Evolutionary conservation across 2,888 invertebrate genomes (phyloP).

Genomic region (Cephus nigrinus): DNA sequence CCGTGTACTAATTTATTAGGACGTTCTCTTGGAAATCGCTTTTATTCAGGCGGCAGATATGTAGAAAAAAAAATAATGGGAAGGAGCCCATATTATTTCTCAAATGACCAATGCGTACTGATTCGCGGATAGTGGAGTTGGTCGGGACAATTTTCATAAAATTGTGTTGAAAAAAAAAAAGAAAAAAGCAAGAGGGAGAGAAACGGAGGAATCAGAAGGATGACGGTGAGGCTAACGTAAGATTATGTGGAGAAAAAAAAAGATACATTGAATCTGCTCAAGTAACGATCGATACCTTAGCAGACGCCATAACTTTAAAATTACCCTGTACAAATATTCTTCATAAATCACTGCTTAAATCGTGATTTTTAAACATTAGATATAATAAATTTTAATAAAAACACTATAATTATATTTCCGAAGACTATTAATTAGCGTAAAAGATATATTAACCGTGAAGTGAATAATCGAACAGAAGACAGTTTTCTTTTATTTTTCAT

Average conservation of each 20-base stretch:
- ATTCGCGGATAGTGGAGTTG: background rate
- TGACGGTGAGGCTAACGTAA: background rate
- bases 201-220: background rate
- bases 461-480: conserved; percentile 14
- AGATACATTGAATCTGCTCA: conserved; percentile 35
- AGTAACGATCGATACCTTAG: conserved; percentile 49
- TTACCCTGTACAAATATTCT: conserved; percentile 50
- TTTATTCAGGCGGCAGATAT: background rate
- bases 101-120: conserved; percentile 2
- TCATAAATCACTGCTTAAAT: conserved; percentile 47
- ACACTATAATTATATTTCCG: conserved; percentile 44
- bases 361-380: conserved; percentile 50
- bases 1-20: background rate
- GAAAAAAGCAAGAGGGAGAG: conserved; percentile 9
- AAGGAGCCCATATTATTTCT: background rate
- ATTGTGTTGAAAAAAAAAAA: conserved; percentile 30
- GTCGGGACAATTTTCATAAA: background rate
- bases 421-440: conserved; percentile 36
- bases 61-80: too few relatives aligned
- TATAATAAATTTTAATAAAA: conserved; percentile 49
- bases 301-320: conserved; percentile 43
- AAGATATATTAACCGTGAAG: conserved; percentile 20
- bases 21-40: background rate
- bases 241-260: conserved; percentile 2
- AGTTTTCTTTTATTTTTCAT: conserved; percentile 13